Evolutionary conservation across 2,797 vertebrate species (phyloP).

Genomic region (Poeciliopsis turneri): DNA sequence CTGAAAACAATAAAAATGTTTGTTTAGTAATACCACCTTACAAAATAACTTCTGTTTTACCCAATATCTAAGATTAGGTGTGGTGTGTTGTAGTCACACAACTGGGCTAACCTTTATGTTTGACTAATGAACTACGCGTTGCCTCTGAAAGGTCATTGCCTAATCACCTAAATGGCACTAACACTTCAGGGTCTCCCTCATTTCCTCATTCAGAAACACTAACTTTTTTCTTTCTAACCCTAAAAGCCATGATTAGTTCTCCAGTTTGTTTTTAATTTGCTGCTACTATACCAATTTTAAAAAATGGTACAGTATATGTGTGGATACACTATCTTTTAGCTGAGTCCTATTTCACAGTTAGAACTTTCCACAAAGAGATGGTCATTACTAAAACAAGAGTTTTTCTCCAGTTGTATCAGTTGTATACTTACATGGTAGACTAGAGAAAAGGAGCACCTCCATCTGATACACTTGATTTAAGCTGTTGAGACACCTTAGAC

Average conservation of each 20-base stretch:
- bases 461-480: constrained; percentile 61
- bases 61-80: background rate
- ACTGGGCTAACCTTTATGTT: constrained; percentile 24
- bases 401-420: background rate
- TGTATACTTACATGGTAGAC: constrained; percentile 10
- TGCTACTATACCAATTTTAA: background rate
- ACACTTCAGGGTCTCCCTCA: constrained; percentile 28
- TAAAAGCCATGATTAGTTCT: constrained; percentile 2
- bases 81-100: constrained; percentile 4
- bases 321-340: background rate
- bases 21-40: background rate
- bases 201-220: background rate
- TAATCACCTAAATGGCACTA: constrained; percentile 8
- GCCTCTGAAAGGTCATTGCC: constrained; percentile 53
- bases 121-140: constrained; percentile 46
- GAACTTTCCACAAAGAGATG: constrained; percentile 20
- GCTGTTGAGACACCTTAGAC: constrained; percentile 36
- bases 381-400: constrained; percentile 55
- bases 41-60: background rate
- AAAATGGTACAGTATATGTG: background rate
- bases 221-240: background rate
- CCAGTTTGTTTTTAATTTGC: background rate
- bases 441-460: constrained; percentile 32
- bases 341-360: constrained; percentile 23
- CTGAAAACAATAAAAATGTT: background rate